Evolutionary conservation across 1,140 invertebrate species (phyloP).

Genomic region (Caenorhabditis elegans): DNA sequence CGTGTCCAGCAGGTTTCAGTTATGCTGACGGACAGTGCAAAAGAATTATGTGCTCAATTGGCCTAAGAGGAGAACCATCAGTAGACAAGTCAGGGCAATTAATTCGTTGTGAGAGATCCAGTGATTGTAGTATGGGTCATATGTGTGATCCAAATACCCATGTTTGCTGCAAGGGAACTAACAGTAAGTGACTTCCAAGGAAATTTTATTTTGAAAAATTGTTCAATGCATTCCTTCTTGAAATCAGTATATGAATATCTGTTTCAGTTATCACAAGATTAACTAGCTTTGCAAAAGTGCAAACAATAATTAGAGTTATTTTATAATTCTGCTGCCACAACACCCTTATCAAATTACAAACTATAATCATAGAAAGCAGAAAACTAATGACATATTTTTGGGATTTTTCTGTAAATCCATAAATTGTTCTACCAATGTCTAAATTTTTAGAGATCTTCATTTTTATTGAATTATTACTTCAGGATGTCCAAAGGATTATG

Average conservation of each 20-base stretch:
- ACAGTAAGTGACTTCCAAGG: constrained; percentile 40
- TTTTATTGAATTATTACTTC: background rate
- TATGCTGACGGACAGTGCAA: constrained; percentile 52
- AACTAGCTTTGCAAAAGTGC: too few relatives aligned
- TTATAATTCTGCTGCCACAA: too few relatives aligned
- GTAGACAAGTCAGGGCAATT: constrained; percentile 52
- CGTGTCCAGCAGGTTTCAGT: constrained; percentile 53
- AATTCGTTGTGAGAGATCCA: constrained; percentile 46
- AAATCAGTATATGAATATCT: background rate
- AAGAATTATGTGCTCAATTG: constrained; percentile 53
- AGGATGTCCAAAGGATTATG: constrained; percentile 57
- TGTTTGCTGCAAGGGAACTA: constrained; percentile 59
- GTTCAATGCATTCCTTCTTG: constrained; percentile 2
- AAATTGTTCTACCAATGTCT: too few relatives aligned
- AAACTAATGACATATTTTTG: too few relatives aligned
- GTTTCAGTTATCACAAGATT: background rate
- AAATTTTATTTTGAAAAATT: background rate
- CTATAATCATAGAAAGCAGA: too few relatives aligned
- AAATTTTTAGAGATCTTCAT: too few relatives aligned
- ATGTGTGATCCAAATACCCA: constrained; percentile 56
- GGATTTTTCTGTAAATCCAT: too few relatives aligned
- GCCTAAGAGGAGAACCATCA: constrained; percentile 53
- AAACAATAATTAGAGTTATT: too few relatives aligned
- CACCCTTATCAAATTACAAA: too few relatives aligned
- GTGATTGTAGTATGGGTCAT: constrained; percentile 54